Evolutionary conservation across 2,888 invertebrate genomes (phyloP), one percentile per base, ranked within the genome.

Genomic region (Siphlonurus alternatus): DNA sequence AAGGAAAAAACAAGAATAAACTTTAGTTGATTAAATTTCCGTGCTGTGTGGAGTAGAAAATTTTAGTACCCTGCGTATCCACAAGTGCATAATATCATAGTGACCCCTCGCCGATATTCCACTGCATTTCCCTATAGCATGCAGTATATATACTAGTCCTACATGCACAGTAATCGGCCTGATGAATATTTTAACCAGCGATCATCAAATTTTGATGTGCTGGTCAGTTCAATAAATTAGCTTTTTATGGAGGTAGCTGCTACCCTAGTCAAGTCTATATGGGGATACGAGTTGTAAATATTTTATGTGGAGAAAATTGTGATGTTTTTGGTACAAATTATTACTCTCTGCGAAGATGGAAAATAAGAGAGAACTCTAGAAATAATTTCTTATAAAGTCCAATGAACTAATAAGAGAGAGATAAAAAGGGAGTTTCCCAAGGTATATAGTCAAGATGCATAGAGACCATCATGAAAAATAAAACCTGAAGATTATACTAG

Each of bases 221-320:
- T 20, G 56, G 56, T 56, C 56, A 56, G 56, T 56, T 56, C 56
- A 56, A 56, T 56, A 56, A 56, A 56, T 56, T 56, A 56, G 56
- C 15, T 56, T 56, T 56, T 56, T 56, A 56, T 22, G n/a, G 56
- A 10, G 5, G 5, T n/a, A 56, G n/a, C 19, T 18, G 56, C 38
- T 10, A 15, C 38, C 38, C 38, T 38, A n/a, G n/a, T 38, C 5
- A 38, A 38, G 38, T 38, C 5, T 38, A 38, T 38, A 38, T 5
- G 7, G 38, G 15, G 38, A 15, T 38, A n/a, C 38, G 38, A 38
- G 38, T 38, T 38, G 38, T 38, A 38, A 38, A 38, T 38, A 38
- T 38, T 38, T 38, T 5, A 38, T 38, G 38, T 10, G 38, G 15
- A 38, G 5, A 38, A 38, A 38, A 38, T 38, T 38, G 38, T 38